Evolutionary conservation across 2,113 vertebrate genomes (phyloP).

Genomic region (Forbesichthys papilliferus): DNA sequence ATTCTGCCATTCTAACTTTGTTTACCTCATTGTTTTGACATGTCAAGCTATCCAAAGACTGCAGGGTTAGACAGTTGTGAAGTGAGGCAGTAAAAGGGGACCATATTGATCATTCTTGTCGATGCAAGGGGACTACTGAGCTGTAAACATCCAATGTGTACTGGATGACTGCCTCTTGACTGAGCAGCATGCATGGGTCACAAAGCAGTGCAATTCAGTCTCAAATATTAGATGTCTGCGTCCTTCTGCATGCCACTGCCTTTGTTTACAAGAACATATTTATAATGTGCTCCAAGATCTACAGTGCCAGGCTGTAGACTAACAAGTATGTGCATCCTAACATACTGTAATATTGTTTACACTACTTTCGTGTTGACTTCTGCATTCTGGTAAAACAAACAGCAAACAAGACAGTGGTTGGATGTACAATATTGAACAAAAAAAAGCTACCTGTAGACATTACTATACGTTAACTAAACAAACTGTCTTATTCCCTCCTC

Average conservation of each 20-base stretch:
- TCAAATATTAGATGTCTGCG: slow-evolving; percentile 36
- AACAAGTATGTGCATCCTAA: too few species aligned
- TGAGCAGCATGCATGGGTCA: slow-evolving; percentile 63
- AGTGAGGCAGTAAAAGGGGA: slow-evolving; percentile 73
- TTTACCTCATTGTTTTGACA: slow-evolving; percentile 58
- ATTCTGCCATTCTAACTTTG: slow-evolving; percentile 62
- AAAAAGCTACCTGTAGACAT: too few species aligned
- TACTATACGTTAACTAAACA: too few species aligned
- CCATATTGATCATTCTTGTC: slow-evolving; percentile 73
- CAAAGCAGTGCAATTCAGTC: slow-evolving; percentile 56
- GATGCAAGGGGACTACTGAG: slow-evolving; percentile 63
- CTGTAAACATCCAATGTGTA: slow-evolving; percentile 72
- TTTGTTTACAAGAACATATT: slow-evolving; percentile 10
- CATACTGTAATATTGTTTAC: too few species aligned
- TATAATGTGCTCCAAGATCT: slow-evolving; percentile 3
- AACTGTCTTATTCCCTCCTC: too few species aligned
- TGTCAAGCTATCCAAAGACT: slow-evolving; percentile 54
- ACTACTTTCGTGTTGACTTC: too few species aligned
- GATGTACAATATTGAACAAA: too few species aligned
- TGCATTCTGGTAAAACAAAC: too few species aligned
- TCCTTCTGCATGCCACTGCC: slow-evolving; percentile 16
- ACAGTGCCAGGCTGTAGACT: neutral
- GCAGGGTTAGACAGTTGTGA: slow-evolving; percentile 64
- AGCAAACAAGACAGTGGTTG: too few species aligned
- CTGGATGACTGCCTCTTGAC: slow-evolving; percentile 71